Percentiles rank a stretch among this genome's conserved stretches.
Evolutionary conservation across 2,113 vertebrate genomes (phyloP).

Genomic region (Andinoacara biseriatus): DNA sequence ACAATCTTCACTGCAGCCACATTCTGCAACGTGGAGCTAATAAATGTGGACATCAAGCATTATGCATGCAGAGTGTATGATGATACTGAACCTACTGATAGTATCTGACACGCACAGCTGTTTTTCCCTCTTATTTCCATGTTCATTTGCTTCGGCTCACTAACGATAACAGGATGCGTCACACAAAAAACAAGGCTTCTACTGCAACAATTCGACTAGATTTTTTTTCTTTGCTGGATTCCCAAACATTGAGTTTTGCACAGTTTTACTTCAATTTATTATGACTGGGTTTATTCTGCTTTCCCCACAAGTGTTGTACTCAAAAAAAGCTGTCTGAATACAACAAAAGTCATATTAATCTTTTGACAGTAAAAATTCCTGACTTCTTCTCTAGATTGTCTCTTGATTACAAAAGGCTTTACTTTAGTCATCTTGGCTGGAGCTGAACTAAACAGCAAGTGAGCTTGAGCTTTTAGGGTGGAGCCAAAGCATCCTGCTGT

Average conservation of each 20-base stretch:
- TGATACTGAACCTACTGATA: background rate
- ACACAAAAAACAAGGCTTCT: background rate
- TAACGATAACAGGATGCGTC: background rate
- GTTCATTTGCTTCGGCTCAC: background rate
- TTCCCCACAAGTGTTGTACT: no score
- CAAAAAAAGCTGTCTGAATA: no score
- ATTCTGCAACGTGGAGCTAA: rapidly evolving
- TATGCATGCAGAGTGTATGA: background rate
- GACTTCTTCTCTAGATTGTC: background rate
- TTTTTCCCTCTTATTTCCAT: background rate
- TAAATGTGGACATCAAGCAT: background rate
- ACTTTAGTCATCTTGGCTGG: no score
- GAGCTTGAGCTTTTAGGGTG: no score
- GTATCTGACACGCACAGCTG: background rate
- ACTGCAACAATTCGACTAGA: background rate
- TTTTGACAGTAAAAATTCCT: background rate
- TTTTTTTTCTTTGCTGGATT: background rate
- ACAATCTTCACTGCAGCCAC: background rate
- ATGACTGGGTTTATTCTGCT: background rate
- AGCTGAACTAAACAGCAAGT: no score
- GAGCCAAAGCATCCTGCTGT: no score
- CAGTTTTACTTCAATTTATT: background rate
- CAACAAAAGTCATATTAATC: no score
- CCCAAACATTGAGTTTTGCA: background rate
- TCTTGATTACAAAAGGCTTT: background rate